Evolutionary conservation across 2,113 vertebrate species (phyloP).

Genomic region (Collichthys lucidus): DNA sequence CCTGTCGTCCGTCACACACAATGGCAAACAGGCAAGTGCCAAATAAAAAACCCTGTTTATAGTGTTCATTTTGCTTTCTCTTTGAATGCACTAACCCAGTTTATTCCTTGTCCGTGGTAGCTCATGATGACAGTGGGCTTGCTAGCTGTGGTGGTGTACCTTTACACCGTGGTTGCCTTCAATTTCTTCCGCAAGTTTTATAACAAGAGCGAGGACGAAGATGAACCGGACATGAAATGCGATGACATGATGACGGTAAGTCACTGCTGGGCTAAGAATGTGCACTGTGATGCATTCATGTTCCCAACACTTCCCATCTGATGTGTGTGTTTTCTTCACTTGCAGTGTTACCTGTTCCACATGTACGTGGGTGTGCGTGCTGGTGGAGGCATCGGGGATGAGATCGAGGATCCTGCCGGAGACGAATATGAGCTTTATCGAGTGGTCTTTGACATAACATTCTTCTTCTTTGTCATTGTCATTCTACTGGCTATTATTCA

Average conservation of each 20-base stretch:
- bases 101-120: constrained; percentile 65
- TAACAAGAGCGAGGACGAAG: constrained; percentile 95
- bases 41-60: not conserved
- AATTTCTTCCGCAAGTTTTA: constrained; percentile 98
- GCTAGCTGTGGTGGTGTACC: constrained; percentile 92
- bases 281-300: not conserved
- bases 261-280: not conserved
- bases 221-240: constrained; percentile 95
- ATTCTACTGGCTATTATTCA: constrained; percentile 96
- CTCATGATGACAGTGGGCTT: constrained; percentile 94
- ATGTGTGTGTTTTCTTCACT: not conserved
- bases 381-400: constrained; percentile 93
- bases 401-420: constrained; percentile 94
- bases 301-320: not conserved
- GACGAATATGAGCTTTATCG: constrained; percentile 95
- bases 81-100: not conserved
- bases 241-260: constrained; percentile 97
- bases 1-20: constrained; percentile 94
- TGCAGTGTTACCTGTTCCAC: constrained; percentile 94
- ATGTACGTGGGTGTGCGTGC: constrained; percentile 96
- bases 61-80: not conserved
- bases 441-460: constrained; percentile 95
- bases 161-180: constrained; percentile 94
- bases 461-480: constrained; percentile 97
- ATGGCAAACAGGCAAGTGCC: constrained; percentile 90